Percentiles rank a stretch among this genome's conserved stretches.
These are phyloP conservation scores for Cosmia trapezina DNA, from an alignment of 2,888 invertebrate genomes.

Conservation along the genomic window DNA sequence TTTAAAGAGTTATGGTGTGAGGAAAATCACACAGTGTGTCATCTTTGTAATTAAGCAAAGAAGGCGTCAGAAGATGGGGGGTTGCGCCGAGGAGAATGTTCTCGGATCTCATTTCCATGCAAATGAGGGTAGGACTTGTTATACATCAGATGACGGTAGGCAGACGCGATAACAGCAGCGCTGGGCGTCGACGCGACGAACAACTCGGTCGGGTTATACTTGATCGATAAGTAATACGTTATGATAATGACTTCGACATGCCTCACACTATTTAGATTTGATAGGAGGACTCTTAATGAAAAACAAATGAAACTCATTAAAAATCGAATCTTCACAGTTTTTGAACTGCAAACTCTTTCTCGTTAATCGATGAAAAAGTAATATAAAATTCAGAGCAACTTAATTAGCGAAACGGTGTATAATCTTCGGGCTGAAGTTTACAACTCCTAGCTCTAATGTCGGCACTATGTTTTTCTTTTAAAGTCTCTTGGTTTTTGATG, in stretches of 20 bases:
- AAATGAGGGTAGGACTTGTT: conserved; percentile 86
- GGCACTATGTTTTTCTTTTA: conserved; percentile 17
- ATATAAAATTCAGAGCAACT: conserved; percentile 38
- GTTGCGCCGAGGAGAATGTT: conserved; percentile 83
- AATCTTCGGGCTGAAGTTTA: conserved; percentile 41
- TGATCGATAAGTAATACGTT: conserved; percentile 74
- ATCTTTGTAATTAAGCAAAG: conserved; percentile 87
- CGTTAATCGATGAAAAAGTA: conserved; percentile 30
- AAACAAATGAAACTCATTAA: conserved; percentile 24
- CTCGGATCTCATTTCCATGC: conserved; percentile 89
- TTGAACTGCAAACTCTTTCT: conserved; percentile 9
- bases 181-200: conserved; percentile 56
- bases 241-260: conserved; percentile 66
- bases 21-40: conserved; percentile 79
- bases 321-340: conserved; percentile 3
- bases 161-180: conserved; percentile 70
- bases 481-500: conserved; percentile 22
- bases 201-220: conserved; percentile 68
- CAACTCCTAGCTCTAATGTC: conserved; percentile 34
- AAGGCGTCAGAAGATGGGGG: conserved; percentile 86
- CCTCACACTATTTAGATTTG: conserved; percentile 53
- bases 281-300: conserved; percentile 45
- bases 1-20: conserved; percentile 61
- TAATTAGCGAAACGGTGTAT: conserved; percentile 40
- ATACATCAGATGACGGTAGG: conserved; percentile 77